Evolutionary conservation across 2,888 invertebrate species (phyloP), one percentile per base, ranked within the genome.

Genomic region (Polydrusus pterygomalis): DNA sequence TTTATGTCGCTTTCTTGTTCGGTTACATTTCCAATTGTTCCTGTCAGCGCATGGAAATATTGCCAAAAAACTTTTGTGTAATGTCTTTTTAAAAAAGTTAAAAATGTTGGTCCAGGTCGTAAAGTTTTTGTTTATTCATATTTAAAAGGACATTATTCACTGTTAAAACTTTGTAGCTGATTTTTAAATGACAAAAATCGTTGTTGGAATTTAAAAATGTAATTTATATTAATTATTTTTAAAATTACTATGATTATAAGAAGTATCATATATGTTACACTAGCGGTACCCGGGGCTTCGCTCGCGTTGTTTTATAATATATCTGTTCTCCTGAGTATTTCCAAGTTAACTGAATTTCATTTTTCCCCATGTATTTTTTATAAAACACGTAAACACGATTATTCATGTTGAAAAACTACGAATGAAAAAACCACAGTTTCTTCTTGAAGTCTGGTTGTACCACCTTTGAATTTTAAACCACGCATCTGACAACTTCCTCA

Each of bases 31-130:
- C 56, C 64, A 74, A 69, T 51, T 56, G 40, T 69, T 62, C 17
- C 56, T 45, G 63, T 64, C 56, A 69, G 69, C 54, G 30, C 40
- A 63, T 56, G 58, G 54, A 68, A 68, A 74, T 72, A 73, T 58
- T 65, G 69, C 74, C 74, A 70, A 74, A 73, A 74, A 74, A 74
- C 34, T 69, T 74, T 47, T 30, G 10, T 51, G 47, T 68, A 74
- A 74, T 68, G 62, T 58, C 60, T 18, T 74, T 74, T 74, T 74
- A 62, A 74, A 73, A 60, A 67, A 67, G 67, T 60, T 49, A 49
- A 60, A 67, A 73, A 73, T 68, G 62, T 30, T 3, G 38, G n/a
- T 9, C 2, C 11, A 60, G 17, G n/a, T 60, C 18, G 38, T 18
- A 38, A 56, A 60, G 15, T 60, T 60, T 38, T 60, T 1, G 34